phyloP scores from a whole-genome alignment of 2,888 invertebrate genomes.

The Leptinotarsa tumamoca region DNA sequence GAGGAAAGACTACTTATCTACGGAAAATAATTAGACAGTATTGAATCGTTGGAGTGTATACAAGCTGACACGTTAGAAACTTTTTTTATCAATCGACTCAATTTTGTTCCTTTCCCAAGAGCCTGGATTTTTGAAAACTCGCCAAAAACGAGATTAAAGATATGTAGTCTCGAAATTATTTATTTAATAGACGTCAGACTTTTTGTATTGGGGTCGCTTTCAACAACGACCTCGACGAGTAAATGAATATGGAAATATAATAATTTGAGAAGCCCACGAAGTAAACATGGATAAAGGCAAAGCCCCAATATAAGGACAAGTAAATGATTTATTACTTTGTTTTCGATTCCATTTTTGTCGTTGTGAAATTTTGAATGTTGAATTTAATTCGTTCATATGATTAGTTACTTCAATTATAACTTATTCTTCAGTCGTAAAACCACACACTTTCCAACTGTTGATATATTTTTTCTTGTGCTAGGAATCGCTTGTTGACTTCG shows the following conservation, averaged over 20 bases:
- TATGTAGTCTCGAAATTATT: too few relatives aligned
- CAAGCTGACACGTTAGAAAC: not conserved
- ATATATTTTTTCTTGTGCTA: too few relatives aligned
- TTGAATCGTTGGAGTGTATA: not conserved
- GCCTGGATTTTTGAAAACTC: too few relatives aligned
- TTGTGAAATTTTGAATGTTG: too few relatives aligned
- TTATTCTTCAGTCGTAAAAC: too few relatives aligned
- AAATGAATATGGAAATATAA: not conserved
- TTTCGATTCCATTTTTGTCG: too few relatives aligned
- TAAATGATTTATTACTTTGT: not conserved
- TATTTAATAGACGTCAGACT: not conserved
- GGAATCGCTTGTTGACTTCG: too few relatives aligned
- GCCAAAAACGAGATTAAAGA: too few relatives aligned
- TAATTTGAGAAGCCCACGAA: not conserved
- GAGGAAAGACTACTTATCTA: conserved; percentile 11
- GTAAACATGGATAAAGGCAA: not conserved
- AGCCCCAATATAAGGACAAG: not conserved
- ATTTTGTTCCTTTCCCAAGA: too few relatives aligned
- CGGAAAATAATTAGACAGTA: conserved; percentile 1
- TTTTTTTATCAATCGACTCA: not conserved
- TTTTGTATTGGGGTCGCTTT: not conserved
- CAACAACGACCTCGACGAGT: not conserved
- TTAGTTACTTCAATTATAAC: too few relatives aligned
- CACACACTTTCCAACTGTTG: too few relatives aligned
- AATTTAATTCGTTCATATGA: too few relatives aligned